Conservation (phyloP, 2,888 invertebrate species). For the Rutpela maculata region DNA sequence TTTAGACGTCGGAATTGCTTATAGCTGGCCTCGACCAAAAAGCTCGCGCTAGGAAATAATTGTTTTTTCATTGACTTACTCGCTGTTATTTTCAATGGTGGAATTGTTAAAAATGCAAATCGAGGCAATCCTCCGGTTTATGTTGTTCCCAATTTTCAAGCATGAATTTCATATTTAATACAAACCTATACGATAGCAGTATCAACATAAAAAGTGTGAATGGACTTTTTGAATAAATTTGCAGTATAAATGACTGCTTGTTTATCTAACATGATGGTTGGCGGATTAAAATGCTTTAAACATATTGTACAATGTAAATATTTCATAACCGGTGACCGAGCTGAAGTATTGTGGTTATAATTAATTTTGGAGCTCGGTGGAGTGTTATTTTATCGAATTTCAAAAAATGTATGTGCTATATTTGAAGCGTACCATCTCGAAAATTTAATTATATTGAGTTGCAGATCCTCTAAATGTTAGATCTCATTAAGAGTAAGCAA, state of each 20-base stretch:
- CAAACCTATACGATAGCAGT: constrained; percentile 3
- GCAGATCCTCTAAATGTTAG: too few species aligned
- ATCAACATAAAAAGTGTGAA: neutral
- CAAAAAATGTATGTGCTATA: too few species aligned
- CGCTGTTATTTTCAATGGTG: constrained; percentile 9
- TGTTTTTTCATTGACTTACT: constrained; percentile 34
- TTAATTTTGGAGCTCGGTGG: too few species aligned
- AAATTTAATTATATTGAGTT: too few species aligned
- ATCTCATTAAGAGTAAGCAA: too few species aligned
- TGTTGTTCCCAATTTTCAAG: constrained; percentile 20
- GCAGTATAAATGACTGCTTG: neutral
- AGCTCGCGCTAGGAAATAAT: constrained; percentile 24
- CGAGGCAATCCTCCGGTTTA: constrained; percentile 23
- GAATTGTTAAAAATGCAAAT: constrained; percentile 36
- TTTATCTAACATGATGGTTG: constrained; percentile 2
- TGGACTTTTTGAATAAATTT: constrained; percentile 15
- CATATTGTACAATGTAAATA: neutral
- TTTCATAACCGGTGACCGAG: neutral
- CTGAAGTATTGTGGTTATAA: too few species aligned
- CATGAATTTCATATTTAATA: constrained; percentile 10
- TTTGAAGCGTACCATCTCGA: too few species aligned
- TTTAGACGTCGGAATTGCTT: constrained; percentile 39
- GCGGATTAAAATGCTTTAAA: neutral
- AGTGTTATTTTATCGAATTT: too few species aligned
- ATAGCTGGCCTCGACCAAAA: constrained; percentile 6